Base-by-base conservation (phyloP, 2,113 vertebrate genomes). In the Anoplopoma fimbria region DNA sequence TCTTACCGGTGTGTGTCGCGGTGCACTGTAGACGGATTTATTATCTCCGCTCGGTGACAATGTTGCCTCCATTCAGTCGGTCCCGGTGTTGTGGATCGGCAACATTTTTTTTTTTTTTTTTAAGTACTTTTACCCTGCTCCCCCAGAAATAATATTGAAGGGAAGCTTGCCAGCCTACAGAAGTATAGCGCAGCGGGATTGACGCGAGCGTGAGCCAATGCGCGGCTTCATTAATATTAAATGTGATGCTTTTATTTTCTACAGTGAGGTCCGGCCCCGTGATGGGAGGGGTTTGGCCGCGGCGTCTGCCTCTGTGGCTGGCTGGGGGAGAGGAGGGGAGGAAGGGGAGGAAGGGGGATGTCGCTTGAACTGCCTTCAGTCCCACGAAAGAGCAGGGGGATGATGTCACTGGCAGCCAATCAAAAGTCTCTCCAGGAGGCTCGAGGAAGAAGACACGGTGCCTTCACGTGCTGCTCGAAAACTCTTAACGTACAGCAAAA, bases 321-420 rank as follows among this genome's bases (percentile, higher is more conserved):
- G 19, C 25, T n/a, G 42, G 25, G 72, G 58, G 80, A 86, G 17
- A 19, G 65, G 23, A 4, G 68, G 0, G 9, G 10, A 8, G 14
- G 8, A n/a, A 84, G n/a, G 21, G 45, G 34, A 85, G 25, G n/a
- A 53, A 17, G 42, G 45, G 88, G 91, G 42, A 73, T 84, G 92
- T 73, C 71, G 77, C 85, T 67, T 83, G 61, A 89, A 89, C 85
- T 47, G 89, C 42, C 85, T 92, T 87, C 55, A 17, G 84, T 68
- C 80, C 80, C 62, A 57, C 51, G 90, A 87, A 90, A 86, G 79
- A 83, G 53, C 88, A 86, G 86, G 94, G 96, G 94, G 96, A 97
- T 97, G 97, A 99, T 97, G 97, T 98, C 97, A 97, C 96, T 95
- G 93, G 91, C 93, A 95, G 92, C 97, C 97, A 97, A 98, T 98